These are phyloP conservation scores for Notamacropus eugenii DNA, from an alignment of 2,797 vertebrate genomes.

Conservation along the genomic window DNA sequence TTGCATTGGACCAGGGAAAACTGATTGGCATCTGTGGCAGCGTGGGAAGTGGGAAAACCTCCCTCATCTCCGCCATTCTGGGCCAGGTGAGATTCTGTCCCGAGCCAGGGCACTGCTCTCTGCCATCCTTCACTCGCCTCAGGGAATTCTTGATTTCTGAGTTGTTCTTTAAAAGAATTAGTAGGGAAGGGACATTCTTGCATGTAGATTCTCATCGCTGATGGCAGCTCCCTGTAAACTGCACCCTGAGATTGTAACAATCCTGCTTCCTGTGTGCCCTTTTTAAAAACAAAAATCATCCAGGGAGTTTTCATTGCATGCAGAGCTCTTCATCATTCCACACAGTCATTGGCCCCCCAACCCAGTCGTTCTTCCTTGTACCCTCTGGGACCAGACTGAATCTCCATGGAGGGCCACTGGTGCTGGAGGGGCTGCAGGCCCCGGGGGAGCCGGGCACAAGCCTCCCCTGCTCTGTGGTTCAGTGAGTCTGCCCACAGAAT, in stretches of 20 bases:
- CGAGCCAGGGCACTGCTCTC: not conserved
- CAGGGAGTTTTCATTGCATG: not conserved
- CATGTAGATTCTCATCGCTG: not conserved
- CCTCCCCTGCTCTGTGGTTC: not conserved
- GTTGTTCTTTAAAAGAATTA: slow-evolving; percentile 1
- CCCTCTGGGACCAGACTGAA: not conserved
- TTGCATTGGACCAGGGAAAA: slow-evolving; percentile 86
- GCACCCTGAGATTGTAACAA: not conserved
- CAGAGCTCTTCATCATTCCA: not conserved
- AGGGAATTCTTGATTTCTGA: not conserved
- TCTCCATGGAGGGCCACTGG: not conserved
- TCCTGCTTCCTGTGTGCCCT: not conserved
- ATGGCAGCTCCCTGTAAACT: not conserved
- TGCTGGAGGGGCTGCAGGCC: not conserved
- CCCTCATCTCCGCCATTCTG: slow-evolving; percentile 93
- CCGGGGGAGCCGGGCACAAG: no score
- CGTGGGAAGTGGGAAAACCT: slow-evolving; percentile 95
- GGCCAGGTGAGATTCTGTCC: slow-evolving; percentile 90
- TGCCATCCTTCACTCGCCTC: not conserved
- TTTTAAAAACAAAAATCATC: not conserved
- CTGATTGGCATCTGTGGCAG: slow-evolving; percentile 95
- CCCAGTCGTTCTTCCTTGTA: not conserved
- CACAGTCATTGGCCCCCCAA: not conserved
- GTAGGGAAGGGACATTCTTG: not conserved
- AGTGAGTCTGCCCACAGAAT: not conserved